Conservation (phyloP, 2,797 vertebrate species). For the Carduelis carduelis region DNA sequence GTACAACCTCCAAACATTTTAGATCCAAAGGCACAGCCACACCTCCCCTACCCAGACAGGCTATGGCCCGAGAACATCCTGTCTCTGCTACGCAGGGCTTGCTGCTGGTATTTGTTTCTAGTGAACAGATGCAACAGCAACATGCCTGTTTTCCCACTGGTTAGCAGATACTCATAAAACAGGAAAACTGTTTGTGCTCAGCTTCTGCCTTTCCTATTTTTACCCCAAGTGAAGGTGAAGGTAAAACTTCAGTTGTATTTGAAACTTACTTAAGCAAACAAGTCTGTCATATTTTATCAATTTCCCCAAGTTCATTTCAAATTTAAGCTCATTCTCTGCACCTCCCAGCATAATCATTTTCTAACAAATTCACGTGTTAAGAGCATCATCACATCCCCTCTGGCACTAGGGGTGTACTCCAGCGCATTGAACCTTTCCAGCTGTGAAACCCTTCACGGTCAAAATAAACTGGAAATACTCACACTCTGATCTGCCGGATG, state of each 20-base stretch:
- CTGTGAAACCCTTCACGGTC: background rate
- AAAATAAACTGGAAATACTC: constrained; percentile 61
- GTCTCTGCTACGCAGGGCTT: accelerated
- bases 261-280: background rate
- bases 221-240: background rate
- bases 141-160: background rate
- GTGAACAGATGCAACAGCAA: background rate
- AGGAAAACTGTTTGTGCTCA: background rate
- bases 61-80: accelerated
- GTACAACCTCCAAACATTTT: background rate
- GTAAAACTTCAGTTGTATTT: background rate
- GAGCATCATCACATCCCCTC: accelerated
- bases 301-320: background rate
- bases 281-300: background rate
- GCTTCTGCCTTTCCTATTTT: background rate
- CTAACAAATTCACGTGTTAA: accelerated
- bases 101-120: background rate
- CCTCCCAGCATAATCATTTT: accelerated
- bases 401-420: background rate
- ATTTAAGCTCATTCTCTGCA: background rate
- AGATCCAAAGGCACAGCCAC: background rate
- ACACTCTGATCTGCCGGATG: constrained; percentile 98
- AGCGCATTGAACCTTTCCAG: background rate
- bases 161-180: background rate
- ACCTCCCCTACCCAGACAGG: accelerated